Evolutionary conservation across 2,888 invertebrate genomes (phyloP).

Genomic region (Philereme transversata): DNA sequence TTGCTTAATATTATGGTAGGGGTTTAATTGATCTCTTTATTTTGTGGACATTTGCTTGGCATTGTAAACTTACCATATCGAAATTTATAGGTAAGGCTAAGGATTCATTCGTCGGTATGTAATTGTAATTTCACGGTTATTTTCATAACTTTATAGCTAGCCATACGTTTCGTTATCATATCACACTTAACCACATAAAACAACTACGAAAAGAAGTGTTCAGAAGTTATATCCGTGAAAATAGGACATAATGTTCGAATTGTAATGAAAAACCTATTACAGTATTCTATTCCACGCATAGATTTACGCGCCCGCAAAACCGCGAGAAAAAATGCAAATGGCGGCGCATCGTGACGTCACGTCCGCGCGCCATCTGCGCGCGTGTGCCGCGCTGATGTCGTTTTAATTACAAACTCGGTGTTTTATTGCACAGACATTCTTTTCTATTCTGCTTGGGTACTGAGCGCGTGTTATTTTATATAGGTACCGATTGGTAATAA

Average conservation of each 20-base stretch:
- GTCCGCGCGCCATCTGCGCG: conserved; percentile 55
- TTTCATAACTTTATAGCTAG: conserved; percentile 9
- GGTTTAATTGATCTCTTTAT: too few species aligned
- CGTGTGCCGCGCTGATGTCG: conserved; percentile 55
- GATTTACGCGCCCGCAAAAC: conserved; percentile 47
- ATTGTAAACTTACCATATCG: conserved; percentile 23
- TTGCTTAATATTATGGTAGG: too few species aligned
- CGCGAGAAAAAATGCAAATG: conserved; percentile 72
- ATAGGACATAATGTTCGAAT: conserved; percentile 16
- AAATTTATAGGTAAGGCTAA: conserved; percentile 2
- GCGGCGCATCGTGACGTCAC: conserved; percentile 66
- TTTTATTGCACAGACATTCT: conserved; percentile 53
- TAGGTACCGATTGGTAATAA: too few species aligned
- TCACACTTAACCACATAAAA: conserved; percentile 1
- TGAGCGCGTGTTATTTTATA: background rate
- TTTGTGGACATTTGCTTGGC: too few species aligned
- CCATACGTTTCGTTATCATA: background rate
- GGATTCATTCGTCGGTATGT: conserved; percentile 4
- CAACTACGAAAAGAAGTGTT: conserved; percentile 9
- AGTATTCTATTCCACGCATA: conserved; percentile 35
- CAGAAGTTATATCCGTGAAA: conserved; percentile 3
- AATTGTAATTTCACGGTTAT: conserved; percentile 23
- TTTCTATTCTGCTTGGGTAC: conserved; percentile 35
- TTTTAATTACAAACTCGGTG: conserved; percentile 62
- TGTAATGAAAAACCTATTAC: conserved; percentile 35